phyloP scores from a whole-genome alignment of 2,888 invertebrate genomes.

The Caenorhabditis virilis region DNA sequence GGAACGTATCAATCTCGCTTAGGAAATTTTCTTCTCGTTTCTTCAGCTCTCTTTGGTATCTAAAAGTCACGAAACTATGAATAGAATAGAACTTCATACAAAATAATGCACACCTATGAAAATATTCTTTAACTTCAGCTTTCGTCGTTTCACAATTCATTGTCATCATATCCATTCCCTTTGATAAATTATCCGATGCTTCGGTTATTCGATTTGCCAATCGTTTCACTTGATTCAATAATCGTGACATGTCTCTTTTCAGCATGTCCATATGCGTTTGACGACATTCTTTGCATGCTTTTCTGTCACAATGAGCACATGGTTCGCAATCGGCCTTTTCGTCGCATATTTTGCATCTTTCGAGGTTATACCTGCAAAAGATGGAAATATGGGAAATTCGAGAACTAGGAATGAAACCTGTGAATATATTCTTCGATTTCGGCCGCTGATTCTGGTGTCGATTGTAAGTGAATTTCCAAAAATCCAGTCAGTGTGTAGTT shows the following conservation, averaged over 20 bases:
- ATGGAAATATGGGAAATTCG: too few species aligned
- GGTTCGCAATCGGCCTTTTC: conserved; percentile 68
- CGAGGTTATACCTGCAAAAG: conserved; percentile 68
- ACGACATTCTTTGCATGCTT: conserved; percentile 79
- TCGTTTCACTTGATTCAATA: conserved; percentile 78
- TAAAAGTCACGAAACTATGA: too few species aligned
- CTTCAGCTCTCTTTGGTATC: conserved; percentile 69
- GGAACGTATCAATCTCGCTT: conserved; percentile 81
- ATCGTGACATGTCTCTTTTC: conserved; percentile 85
- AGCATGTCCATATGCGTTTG: conserved; percentile 90
- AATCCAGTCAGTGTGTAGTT: conserved; percentile 77
- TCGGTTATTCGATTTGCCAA: conserved; percentile 66
- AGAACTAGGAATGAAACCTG: too few species aligned
- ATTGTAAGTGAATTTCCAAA: conserved; percentile 70
- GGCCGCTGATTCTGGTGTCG: conserved; percentile 64
- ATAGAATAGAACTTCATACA: too few species aligned
- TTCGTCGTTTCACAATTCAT: conserved; percentile 87
- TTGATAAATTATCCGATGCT: conserved; percentile 70
- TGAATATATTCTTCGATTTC: conserved; percentile 68
- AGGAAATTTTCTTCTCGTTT: conserved; percentile 75
- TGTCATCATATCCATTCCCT: conserved; percentile 85
- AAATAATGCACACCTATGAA: conserved; percentile 57
- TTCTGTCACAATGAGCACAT: conserved; percentile 93
- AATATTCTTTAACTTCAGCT: conserved; percentile 86
- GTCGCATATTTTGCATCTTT: conserved; percentile 69